These are phyloP conservation scores for Alfaro cultratus DNA, from an alignment of 2,797 vertebrate species.

Conservation along the genomic window DNA sequence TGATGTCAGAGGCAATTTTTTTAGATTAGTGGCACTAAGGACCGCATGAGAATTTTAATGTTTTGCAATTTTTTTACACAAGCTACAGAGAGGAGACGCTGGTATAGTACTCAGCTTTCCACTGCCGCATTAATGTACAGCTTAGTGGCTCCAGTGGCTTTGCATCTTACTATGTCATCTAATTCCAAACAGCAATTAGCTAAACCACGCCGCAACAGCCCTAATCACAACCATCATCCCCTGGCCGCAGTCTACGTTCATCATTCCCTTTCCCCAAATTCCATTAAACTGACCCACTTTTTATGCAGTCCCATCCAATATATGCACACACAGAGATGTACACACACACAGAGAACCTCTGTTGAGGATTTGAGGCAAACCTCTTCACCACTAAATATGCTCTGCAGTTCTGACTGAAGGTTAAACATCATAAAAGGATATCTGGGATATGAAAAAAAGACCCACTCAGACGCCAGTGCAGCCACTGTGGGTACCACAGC, in stretches of 20 bases:
- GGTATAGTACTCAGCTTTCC: neutral
- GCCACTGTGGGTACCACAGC: slow-evolving; percentile 34
- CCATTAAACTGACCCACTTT: slow-evolving; percentile 60
- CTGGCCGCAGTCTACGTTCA: slow-evolving; percentile 49
- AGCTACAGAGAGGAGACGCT: neutral
- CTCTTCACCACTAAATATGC: slow-evolving; percentile 31
- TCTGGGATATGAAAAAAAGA: slow-evolving; percentile 9
- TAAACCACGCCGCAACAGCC: slow-evolving; percentile 47
- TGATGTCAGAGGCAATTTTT: neutral
- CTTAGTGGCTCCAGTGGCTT: slow-evolving; percentile 22
- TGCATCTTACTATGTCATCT: slow-evolving; percentile 51
- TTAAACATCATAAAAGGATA: slow-evolving; percentile 48
- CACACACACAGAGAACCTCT: slow-evolving; percentile 1
- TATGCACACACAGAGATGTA: neutral
- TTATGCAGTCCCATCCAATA: slow-evolving; percentile 12
- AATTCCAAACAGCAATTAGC: slow-evolving; percentile 72
- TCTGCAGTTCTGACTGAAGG: slow-evolving; percentile 41
- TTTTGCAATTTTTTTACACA: neutral
- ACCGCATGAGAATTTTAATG: neutral
- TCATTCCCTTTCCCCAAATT: slow-evolving; percentile 60
- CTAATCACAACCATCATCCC: slow-evolving; percentile 66
- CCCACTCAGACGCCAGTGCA: slow-evolving; percentile 35
- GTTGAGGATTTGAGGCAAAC: slow-evolving; percentile 64
- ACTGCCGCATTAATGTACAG: slow-evolving; percentile 15
- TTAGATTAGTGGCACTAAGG: neutral